phyloP scores from a whole-genome alignment of 1,140 invertebrate species.

The Neelides sp. region DNA sequence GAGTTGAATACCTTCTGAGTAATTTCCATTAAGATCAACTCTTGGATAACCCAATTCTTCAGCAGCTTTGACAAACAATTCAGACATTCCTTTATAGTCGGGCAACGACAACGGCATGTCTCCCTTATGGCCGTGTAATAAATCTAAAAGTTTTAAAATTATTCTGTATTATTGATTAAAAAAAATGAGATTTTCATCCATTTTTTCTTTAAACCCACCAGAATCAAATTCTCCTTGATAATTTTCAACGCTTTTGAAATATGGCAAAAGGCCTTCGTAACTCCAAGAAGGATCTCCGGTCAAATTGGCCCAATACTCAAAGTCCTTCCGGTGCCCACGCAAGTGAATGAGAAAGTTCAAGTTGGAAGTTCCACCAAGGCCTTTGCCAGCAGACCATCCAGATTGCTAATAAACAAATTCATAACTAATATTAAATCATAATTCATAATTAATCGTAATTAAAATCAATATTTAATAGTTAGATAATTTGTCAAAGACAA shows the following conservation, averaged over 20 bases:
- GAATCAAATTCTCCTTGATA: conserved; percentile 8
- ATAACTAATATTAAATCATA: too few relatives aligned
- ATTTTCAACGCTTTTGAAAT: conserved; percentile 24
- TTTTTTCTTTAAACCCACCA: too few relatives aligned
- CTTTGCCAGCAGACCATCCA: conserved; percentile 38
- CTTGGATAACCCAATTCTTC: conserved; percentile 21
- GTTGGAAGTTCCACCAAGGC: conserved; percentile 45
- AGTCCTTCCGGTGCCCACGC: conserved; percentile 49
- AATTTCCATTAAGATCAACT: conserved; percentile 20
- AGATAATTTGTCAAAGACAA: too few relatives aligned
- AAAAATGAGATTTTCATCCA: too few relatives aligned
- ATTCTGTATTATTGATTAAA: too few relatives aligned
- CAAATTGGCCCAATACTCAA: conserved; percentile 44
- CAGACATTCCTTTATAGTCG: conserved; percentile 11
- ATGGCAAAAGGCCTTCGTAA: conserved; percentile 14
- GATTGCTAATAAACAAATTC: conserved; percentile 28
- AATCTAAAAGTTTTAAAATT: too few relatives aligned
- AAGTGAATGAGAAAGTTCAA: conserved; percentile 54
- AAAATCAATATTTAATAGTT: too few relatives aligned
- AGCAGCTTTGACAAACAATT: conserved; percentile 12
- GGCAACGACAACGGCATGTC: conserved; percentile 8
- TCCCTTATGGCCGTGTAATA: conserved; percentile 14
- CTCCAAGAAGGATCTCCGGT: conserved; percentile 18
- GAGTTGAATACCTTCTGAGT: conserved; percentile 18
- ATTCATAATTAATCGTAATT: too few relatives aligned